phyloP scores from a whole-genome alignment of 2,888 invertebrate species.

The Polia nebulosa region DNA sequence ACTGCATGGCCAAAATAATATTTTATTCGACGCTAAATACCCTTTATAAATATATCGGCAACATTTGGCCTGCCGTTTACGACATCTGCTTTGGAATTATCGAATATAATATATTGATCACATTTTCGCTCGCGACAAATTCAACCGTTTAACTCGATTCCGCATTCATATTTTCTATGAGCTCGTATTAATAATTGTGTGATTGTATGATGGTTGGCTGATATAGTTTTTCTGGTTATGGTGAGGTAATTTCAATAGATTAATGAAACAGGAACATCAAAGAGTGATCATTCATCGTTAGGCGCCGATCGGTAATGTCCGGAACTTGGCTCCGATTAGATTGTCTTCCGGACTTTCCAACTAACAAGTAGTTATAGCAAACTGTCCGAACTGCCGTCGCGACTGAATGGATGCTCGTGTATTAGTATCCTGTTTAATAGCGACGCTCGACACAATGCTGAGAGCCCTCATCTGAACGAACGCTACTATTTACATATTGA shows the following conservation, averaged over 20 bases:
- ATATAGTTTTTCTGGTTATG: slow-evolving; percentile 34
- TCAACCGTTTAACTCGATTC: slow-evolving; percentile 45
- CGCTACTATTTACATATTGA: slow-evolving; percentile 30
- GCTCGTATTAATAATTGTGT: neutral
- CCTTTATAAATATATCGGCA: slow-evolving; percentile 66
- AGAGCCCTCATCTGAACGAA: slow-evolving; percentile 35
- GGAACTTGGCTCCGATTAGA: slow-evolving; percentile 69
- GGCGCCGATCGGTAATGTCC: slow-evolving; percentile 63
- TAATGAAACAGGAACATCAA: slow-evolving; percentile 56
- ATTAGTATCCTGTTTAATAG: slow-evolving; percentile 55
- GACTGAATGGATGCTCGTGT: slow-evolving; percentile 57
- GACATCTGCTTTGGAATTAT: slow-evolving; percentile 66
- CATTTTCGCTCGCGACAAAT: slow-evolving; percentile 52
- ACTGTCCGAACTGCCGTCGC: slow-evolving; percentile 65
- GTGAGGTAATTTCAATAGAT: slow-evolving; percentile 46
- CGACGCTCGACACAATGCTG: slow-evolving; percentile 34
- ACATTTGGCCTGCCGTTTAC: slow-evolving; percentile 67
- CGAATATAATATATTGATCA: slow-evolving; percentile 67
- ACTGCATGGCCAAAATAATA: slow-evolving; percentile 70
- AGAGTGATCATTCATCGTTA: slow-evolving; percentile 75
- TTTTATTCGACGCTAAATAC: slow-evolving; percentile 72
- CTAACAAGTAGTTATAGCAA: slow-evolving; percentile 62
- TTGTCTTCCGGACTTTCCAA: slow-evolving; percentile 70
- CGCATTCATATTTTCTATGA: slow-evolving; percentile 14
- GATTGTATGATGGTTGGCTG: slow-evolving; percentile 4